These are phyloP conservation scores for Falco peregrinus DNA, from an alignment of 2,797 vertebrate species.

Conservation along the genomic window DNA sequence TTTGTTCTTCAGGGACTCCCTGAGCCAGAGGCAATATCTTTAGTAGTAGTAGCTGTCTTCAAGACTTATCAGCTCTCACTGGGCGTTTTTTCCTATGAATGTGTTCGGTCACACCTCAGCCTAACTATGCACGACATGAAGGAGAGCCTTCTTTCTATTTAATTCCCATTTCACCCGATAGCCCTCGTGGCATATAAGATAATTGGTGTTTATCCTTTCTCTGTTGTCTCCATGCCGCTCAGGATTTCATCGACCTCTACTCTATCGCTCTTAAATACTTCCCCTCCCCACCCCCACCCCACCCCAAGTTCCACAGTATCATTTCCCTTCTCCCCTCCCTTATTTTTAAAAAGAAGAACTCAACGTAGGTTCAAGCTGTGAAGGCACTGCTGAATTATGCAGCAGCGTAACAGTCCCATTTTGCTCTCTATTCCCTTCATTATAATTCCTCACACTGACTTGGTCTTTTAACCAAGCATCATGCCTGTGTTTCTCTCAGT, in stretches of 20 bases:
- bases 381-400: background rate
- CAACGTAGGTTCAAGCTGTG: background rate
- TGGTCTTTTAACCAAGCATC: background rate
- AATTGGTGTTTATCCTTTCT: background rate
- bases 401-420: background rate
- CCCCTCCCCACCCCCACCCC: too few relatives aligned
- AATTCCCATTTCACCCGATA: background rate
- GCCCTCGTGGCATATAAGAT: background rate
- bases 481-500: background rate
- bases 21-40: background rate
- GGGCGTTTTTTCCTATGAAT: background rate
- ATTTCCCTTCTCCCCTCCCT: background rate
- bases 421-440: background rate
- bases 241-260: background rate
- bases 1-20: background rate
- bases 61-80: background rate
- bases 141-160: background rate
- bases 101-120: background rate
- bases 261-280: background rate
- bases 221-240: background rate
- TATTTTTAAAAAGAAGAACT: background rate
- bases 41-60: background rate
- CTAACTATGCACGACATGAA: fast-evolving
- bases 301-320: background rate
- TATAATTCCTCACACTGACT: background rate